phyloP scores from a whole-genome alignment of 1,140 invertebrate genomes.

The Medauroidea extradentata region DNA sequence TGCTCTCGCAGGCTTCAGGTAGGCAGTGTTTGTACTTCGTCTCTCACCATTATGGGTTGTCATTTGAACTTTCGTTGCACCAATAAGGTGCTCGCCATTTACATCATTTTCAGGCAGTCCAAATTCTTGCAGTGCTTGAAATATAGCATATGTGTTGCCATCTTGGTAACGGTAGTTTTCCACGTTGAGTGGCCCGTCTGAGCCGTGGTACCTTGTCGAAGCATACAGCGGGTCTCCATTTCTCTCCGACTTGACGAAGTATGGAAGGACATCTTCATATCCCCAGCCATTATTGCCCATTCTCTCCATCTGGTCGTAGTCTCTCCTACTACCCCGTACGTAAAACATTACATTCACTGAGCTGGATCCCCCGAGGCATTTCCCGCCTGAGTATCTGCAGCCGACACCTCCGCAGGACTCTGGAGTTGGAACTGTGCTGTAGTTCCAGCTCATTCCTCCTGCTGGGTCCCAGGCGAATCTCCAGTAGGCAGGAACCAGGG shows the following conservation, averaged over 20 bases:
- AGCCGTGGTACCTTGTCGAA: constrained; percentile 67
- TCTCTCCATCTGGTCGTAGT: constrained; percentile 83
- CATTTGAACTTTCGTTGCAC: constrained; percentile 85
- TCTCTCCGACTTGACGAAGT: constrained; percentile 58
- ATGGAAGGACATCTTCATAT: neutral
- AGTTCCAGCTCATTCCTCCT: neutral
- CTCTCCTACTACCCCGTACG: constrained; percentile 55
- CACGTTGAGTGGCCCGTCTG: constrained; percentile 63
- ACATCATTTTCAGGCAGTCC: constrained; percentile 87
- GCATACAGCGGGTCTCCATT: constrained; percentile 79
- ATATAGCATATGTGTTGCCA: constrained; percentile 76
- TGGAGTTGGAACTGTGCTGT: neutral
- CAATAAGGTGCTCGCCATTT: constrained; percentile 84
- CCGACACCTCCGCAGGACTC: constrained; percentile 15
- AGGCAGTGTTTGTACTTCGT: constrained; percentile 88
- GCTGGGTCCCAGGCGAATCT: neutral
- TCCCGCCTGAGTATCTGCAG: constrained; percentile 43
- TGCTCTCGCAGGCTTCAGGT: constrained; percentile 73
- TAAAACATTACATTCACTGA: constrained; percentile 62
- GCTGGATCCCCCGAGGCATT: constrained; percentile 54
- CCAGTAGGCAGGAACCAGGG: neutral
- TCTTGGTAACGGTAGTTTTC: constrained; percentile 82
- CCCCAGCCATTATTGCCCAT: constrained; percentile 63
- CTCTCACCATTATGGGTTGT: constrained; percentile 79
- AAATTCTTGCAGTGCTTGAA: constrained; percentile 82